Conservation (phyloP, 1,140 invertebrate species). For the Cydia fagiglandana region DNA sequence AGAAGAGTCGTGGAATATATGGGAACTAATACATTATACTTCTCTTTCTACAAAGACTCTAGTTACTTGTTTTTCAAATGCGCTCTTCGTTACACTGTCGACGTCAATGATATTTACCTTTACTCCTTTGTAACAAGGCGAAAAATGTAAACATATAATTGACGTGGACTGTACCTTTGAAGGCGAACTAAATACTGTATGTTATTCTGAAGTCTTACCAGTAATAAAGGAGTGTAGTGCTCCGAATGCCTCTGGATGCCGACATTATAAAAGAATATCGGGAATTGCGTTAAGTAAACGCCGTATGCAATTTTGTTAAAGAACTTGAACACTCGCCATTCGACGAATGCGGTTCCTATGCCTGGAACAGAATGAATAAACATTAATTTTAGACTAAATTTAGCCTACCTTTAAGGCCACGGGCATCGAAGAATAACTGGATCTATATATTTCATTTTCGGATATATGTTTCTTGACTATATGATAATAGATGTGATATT, state of each 20-base stretch:
- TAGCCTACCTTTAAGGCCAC: too few species aligned
- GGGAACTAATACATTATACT: too few species aligned
- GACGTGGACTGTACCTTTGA: neutral
- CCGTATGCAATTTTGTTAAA: conserved; percentile 82
- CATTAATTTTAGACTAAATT: neutral
- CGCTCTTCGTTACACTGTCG: too few species aligned
- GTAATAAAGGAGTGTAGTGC: conserved; percentile 67
- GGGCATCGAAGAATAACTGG: too few species aligned
- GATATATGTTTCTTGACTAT: too few species aligned
- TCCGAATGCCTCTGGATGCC: conserved; percentile 75
- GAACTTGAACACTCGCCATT: conserved; percentile 77
- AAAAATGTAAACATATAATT: neutral
- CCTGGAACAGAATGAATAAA: conserved; percentile 55
- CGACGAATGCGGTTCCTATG: conserved; percentile 66
- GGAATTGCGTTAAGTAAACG: conserved; percentile 81
- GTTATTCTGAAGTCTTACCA: conserved; percentile 63
- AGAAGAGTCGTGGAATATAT: too few species aligned
- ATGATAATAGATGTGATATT: too few species aligned
- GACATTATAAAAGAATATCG: conserved; percentile 81
- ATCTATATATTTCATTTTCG: too few species aligned
- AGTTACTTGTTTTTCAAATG: too few species aligned
- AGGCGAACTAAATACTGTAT: neutral
- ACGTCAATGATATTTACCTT: too few species aligned
- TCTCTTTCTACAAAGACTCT: too few species aligned
- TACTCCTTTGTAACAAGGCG: too few species aligned